Base-by-base conservation (phyloP, 2,113 vertebrate species). In the Tautogolabrus adspersus region DNA sequence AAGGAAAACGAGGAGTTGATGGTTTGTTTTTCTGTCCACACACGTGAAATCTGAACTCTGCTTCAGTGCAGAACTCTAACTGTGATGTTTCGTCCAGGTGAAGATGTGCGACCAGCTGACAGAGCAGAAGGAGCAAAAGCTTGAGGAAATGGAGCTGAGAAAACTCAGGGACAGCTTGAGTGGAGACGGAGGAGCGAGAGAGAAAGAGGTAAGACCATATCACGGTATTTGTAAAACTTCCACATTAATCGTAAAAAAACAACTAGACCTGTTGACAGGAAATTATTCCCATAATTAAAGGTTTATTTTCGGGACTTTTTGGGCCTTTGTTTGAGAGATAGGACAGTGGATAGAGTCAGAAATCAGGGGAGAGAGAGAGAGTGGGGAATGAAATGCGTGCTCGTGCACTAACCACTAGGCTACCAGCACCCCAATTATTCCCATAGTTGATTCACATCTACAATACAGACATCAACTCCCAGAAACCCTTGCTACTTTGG, bases 1-100 rank as follows among this genome's bases (percentile, higher is more conserved):
- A 23, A 82, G 15, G 88, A 90, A 64, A 65, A 12, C 0, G 60
- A 83, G 0, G 3, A 3, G 2, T 75, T 93, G 42, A 91, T 85
- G 91, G 93, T 94, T 75, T 63, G 89, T 86, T 42, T 34, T 37
- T 51, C 4, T 11, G 6, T 54, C n/a, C 2, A 15, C 38, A 7
- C 11, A 0, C 23, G 57, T 75, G 11, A 65, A 30, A 58, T 61
- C 21, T 46, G 5, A 51, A 49, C 1, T 30, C 58, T 0, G 3
- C 6, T 5, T 65, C 1, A 1, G 21, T 15, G 71, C 60, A 5
- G 23, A 44, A 51, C 23, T 7, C 30, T 56, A 38, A 72, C 52
- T 38, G 10, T 26, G 18, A 19, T 72, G 13, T 54, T 16, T 0
- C 49, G 30, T 0, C 10, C 63, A 91, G 89, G 75, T 82, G 66